These are phyloP conservation scores for Ornithoptera priamus DNA, from an alignment of 2,888 invertebrate genomes.

Conservation along the genomic window DNA sequence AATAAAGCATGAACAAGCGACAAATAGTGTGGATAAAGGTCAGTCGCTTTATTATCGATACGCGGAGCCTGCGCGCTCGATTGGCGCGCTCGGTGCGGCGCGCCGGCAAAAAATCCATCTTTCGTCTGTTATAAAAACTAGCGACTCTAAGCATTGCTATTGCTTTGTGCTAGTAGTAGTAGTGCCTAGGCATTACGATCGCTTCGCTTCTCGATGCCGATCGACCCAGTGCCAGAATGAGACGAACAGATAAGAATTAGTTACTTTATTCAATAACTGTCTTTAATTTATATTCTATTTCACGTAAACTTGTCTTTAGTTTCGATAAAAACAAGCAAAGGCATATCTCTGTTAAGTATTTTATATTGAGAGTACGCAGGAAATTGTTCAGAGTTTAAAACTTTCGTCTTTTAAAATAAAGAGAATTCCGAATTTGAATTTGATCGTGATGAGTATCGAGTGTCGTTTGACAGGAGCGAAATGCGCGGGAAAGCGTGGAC, in stretches of 20 bases:
- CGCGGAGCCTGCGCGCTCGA: constrained; percentile 59
- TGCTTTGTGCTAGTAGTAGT: constrained; percentile 19
- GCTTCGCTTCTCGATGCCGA: constrained; percentile 8
- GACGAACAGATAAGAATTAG: background rate
- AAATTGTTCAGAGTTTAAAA: no score
- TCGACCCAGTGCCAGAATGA: constrained; percentile 10
- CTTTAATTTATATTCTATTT: no score
- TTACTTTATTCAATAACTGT: no score
- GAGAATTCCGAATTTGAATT: no score
- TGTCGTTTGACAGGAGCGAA: constrained; percentile 4
- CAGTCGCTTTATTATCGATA: constrained; percentile 67
- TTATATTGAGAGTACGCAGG: no score
- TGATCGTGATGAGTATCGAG: no score
- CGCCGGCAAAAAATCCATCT: constrained; percentile 31
- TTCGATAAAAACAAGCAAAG: no score
- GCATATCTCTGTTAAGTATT: no score
- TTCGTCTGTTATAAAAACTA: constrained; percentile 20
- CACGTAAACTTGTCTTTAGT: no score
- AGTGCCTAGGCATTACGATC: constrained; percentile 7
- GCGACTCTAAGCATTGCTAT: constrained; percentile 25
- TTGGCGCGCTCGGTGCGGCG: constrained; percentile 44
- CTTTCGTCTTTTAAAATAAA: background rate
- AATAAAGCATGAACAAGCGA: constrained; percentile 71
- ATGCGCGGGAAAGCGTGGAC: constrained; percentile 17
- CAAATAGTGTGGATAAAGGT: constrained; percentile 74